These are phyloP conservation scores for Clytia hemisphaerica DNA, from an alignment of 30 jellyfish, hydroid and myxozoan species.

Conservation along the genomic window DNA sequence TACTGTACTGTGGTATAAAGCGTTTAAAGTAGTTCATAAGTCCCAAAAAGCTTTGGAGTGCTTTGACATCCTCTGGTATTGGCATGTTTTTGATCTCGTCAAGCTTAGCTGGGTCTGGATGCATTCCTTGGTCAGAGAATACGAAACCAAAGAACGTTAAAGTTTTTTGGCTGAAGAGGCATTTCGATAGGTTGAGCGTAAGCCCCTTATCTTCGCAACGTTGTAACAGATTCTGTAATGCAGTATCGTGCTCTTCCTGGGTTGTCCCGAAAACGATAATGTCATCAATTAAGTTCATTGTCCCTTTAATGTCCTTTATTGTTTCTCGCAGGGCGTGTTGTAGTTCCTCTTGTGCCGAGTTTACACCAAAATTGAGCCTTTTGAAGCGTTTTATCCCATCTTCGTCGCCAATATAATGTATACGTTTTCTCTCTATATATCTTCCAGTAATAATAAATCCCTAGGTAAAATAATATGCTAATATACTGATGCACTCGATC, in stretches of 20 bases:
- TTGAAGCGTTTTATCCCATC: no score
- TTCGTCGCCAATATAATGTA: no score
- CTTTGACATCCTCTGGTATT: conserved; percentile 11
- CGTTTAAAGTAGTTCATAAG: conserved; percentile 21
- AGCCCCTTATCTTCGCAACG: conserved; percentile 20
- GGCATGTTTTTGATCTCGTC: conserved; percentile 22
- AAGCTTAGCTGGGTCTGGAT: conserved; percentile 33
- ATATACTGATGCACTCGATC: no score
- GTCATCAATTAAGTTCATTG: conserved; percentile 3
- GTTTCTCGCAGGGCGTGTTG: background rate
- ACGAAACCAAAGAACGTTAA: conserved; percentile 27
- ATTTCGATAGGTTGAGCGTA: conserved; percentile 29
- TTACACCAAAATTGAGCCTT: no score
- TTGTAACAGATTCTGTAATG: background rate
- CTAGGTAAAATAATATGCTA: no score
- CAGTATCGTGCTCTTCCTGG: background rate
- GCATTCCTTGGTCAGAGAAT: conserved; percentile 26
- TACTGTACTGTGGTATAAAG: conserved; percentile 25
- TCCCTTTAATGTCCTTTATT: background rate
- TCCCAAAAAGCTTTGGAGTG: conserved; percentile 38
- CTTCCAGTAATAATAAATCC: no score
- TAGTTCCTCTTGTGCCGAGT: conserved; percentile 7
- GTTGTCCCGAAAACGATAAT: background rate
- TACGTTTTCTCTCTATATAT: no score
- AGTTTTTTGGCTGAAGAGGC: conserved; percentile 29